Base-by-base conservation (phyloP, 35 echinoderm and acorn worm species). In the Nesometra sesokonis region DNA sequence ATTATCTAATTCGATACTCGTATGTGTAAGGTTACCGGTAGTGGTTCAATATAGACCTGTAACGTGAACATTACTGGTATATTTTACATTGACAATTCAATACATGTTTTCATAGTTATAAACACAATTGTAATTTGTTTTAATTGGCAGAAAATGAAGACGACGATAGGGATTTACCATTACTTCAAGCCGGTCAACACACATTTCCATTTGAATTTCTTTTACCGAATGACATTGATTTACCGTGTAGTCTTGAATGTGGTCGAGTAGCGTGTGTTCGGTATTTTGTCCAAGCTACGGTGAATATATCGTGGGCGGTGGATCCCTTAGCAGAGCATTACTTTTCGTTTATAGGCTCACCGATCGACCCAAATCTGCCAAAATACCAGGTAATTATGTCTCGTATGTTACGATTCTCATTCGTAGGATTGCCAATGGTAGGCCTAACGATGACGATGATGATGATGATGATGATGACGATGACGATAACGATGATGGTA, bases 251-350 rank as follows among this genome's bases (percentile, higher is more conserved):
- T 15, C 94, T 97, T 27, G 95, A 97, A 82, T 93, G 95, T 52
- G 95, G 92, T 3, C 78, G 84, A n/a, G 86, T 97, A 19, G 95
- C 95, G 5, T 91, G 89, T 39, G 88, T 93, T 33, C 83, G 95
- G 8, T 97, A 94, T 82, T 93, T 91, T 17, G 90, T 97, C 3
- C 95, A 97, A 40, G 95, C 95, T 13, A 97, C 90, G 34, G 88
- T 97, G 77, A 92, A 97, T 78, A 97, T 97, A 57, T 94, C 95
- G 9, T 97, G 95, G 95, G 95, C 95, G 13, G 95, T 97, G 8
- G 95, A 97, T 47, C 95, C 95, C 0, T 87, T 97, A 5, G 95
- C 95, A 11, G 95, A 97, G 81, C 57, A 92, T 34, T 97, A 97
- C n/a, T 97, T 97, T 33, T 97, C 95, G 0, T 97, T 97, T 40